phyloP scores from a whole-genome alignment of 2,797 vertebrate species.

The Rhinatrema bivittatum region DNA sequence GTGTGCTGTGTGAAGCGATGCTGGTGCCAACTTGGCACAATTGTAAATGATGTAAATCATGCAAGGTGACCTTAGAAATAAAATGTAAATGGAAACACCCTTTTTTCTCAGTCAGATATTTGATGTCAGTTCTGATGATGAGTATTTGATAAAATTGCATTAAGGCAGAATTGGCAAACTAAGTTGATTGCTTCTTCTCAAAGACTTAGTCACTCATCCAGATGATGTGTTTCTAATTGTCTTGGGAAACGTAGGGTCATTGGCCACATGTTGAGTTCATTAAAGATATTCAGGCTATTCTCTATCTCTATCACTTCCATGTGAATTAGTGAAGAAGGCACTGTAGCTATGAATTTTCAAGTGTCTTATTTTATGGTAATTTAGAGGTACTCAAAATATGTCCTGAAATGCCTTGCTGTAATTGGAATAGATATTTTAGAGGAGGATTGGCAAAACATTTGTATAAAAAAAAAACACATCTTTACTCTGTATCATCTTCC shows the following conservation, averaged over 20 bases:
- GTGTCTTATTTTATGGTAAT: too few species aligned
- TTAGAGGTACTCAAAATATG: too few species aligned
- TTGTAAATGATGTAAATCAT: conserved; percentile 46
- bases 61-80: conserved; percentile 41
- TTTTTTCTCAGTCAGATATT: conserved; percentile 27
- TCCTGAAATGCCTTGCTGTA: too few species aligned
- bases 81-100: conserved; percentile 49
- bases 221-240: conserved; percentile 15
- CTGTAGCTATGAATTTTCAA: too few species aligned
- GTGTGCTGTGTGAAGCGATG: conserved; percentile 35
- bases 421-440: too few species aligned
- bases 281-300: too few species aligned
- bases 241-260: conserved; percentile 11
- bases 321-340: too few species aligned
- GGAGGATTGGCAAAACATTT: too few species aligned
- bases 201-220: conserved; percentile 8
- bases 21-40: conserved; percentile 47
- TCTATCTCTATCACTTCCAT: too few species aligned
- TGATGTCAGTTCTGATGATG: conserved; percentile 34
- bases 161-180: conserved; percentile 50
- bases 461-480: too few species aligned
- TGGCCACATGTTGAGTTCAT: too few species aligned
- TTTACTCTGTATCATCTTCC: too few species aligned
- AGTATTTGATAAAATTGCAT: conserved; percentile 33
- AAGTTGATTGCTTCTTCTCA: conserved; percentile 12